Evolutionary conservation across 2,113 vertebrate species (phyloP).

Genomic region (Ochotona princeps): DNA sequence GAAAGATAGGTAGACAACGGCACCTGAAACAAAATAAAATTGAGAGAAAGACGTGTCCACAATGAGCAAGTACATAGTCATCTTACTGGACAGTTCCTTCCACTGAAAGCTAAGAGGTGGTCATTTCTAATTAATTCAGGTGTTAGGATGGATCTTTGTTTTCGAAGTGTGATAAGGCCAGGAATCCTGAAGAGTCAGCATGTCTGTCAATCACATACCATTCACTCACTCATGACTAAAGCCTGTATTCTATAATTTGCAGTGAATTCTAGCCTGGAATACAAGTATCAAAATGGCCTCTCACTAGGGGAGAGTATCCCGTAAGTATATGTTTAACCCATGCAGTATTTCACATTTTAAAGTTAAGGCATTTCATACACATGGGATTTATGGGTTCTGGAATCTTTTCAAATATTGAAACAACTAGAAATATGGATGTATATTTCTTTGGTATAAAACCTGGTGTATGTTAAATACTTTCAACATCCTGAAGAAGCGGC

Average conservation of each 20-base stretch:
- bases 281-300: neutral
- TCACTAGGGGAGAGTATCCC: neutral
- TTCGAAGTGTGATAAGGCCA: neutral
- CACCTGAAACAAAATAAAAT: conserved; percentile 70
- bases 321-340: neutral
- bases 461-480: neutral
- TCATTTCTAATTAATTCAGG: neutral
- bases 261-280: neutral
- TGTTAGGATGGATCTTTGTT: conserved; percentile 32
- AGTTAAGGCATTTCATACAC: neutral
- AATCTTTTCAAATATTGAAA: conserved; percentile 44
- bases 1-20: conserved; percentile 71
- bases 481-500: neutral
- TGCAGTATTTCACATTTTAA: conserved; percentile 25
- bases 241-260: neutral
- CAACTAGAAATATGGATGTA: neutral
- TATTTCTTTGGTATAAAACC: conserved; percentile 7
- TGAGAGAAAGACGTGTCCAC: conserved; percentile 6
- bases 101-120: neutral
- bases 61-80: conserved; percentile 36
- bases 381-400: neutral
- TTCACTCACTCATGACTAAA: neutral
- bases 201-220: neutral
- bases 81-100: neutral
- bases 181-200: neutral